Evolutionary conservation across 2,888 invertebrate species (phyloP), one percentile per base, ranked within the genome.

Genomic region (Agrotis ipsilon): DNA sequence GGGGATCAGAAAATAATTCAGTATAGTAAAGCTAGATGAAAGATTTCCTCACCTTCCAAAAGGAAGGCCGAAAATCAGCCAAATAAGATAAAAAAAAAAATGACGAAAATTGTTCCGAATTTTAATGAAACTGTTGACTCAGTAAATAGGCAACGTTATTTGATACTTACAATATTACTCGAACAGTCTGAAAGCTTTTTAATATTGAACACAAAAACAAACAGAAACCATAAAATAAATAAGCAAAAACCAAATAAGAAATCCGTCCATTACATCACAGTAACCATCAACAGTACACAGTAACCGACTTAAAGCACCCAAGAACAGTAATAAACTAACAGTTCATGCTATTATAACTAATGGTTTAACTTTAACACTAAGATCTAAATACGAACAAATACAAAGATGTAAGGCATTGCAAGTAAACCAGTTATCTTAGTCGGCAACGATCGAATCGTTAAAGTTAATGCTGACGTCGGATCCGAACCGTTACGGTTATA

Each of bases 401-500:
- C 55, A 48, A 59, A 68, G 43, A 82, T 39, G 49, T 66, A 70
- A 79, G 66, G 63, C 82, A 78, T 64, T 67, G 63, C 32, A 24
- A n/a, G n/a, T n/a, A n/a, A 54, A 68, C 67, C 67, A 79, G 78
- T 79, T 79, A 79, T 79, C 79, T 82, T 55, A 63, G 82, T 55
- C 80, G 74, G 79, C 83, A 65, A 82, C 83, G 85, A 86, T 87
- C 83, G 82, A 79, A 81, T 89, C 89, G 86, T 89, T 89, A 88
- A 85, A 88, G 85, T 82, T 88, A 89, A 91, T 88, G 88, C 83
- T 75, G 84, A 80, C 82, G 74, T 39, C 78, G 75, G 81, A 77
- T 83, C 81, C 72, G 80, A 70, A 72, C 76, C 80, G 83, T 87
- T 87, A 88, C 86, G 82, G 85, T 83, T 86, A 81, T 86, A 87